A percentile compares a stretch with the other conserved stretches of the same genome.
Conservation (phyloP, 2,797 vertebrate genomes). For the Malurus splendens region DNA sequence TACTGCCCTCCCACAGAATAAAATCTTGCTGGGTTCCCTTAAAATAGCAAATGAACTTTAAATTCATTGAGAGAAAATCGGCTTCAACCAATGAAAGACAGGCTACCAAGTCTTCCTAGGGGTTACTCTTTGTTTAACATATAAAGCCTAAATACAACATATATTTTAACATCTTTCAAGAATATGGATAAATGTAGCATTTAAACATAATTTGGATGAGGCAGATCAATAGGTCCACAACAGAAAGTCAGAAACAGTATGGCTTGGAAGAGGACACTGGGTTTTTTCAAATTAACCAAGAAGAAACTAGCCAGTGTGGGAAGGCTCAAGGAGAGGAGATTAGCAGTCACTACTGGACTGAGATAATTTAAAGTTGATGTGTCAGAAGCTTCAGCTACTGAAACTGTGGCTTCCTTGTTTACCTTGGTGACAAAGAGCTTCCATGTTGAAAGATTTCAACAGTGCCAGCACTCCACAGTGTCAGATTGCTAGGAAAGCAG, state of each 20-base stretch:
- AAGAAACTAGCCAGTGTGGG: not conserved
- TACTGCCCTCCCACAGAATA: not conserved
- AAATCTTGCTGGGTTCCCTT: not conserved
- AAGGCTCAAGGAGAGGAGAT: not conserved
- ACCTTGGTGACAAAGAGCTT: not conserved
- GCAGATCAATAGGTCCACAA: not conserved
- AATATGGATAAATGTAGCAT: not conserved
- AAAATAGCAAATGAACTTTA: slow-evolving; percentile 19
- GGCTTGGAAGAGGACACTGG: not conserved
- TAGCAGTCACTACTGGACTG: not conserved
- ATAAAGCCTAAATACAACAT: not conserved
- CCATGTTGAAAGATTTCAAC: not conserved
- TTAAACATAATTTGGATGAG: not conserved
- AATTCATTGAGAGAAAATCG: not conserved
- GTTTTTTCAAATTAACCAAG: not conserved
- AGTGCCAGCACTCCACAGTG: not conserved
- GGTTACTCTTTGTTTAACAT: not conserved
- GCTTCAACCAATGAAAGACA: not conserved
- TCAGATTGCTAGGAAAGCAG: not conserved
- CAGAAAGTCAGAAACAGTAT: not conserved
- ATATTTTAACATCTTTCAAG: not conserved
- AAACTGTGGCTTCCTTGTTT: not conserved
- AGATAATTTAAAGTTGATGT: not conserved
- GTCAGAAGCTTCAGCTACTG: not conserved
- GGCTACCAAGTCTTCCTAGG: not conserved